These are phyloP conservation scores for Acromyrmex charruanus DNA, from an alignment of 1,140 invertebrate genomes.

Conservation along the genomic window DNA sequence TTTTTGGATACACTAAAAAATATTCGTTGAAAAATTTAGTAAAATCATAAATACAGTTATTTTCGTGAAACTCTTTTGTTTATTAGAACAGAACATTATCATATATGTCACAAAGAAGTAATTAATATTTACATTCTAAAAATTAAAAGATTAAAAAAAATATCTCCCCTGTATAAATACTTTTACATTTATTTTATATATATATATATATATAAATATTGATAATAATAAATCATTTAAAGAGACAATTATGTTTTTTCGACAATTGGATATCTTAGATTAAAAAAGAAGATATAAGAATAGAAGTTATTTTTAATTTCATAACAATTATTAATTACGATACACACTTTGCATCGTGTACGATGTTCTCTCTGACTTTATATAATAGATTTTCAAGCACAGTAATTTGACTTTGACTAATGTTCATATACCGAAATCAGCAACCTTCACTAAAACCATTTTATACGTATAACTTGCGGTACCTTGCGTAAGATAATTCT, in stretches of 20 bases:
- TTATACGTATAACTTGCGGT: constrained; percentile 44
- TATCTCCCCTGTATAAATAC: no score
- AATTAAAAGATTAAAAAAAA: no score
- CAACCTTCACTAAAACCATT: constrained; percentile 38
- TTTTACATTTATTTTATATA: no score
- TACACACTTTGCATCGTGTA: neutral
- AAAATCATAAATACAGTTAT: no score
- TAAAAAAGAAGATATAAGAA: neutral
- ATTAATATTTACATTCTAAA: no score
- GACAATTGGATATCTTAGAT: neutral
- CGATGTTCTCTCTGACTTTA: neutral
- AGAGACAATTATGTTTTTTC: neutral
- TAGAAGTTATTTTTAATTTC: neutral
- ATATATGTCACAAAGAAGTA: no score
- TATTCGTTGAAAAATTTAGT: no score
- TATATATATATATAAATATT: neutral
- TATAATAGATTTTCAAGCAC: neutral
- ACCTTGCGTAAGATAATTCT: constrained; percentile 68
- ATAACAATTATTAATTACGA: neutral
- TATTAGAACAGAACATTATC: no score
- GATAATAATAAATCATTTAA: neutral
- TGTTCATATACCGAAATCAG: constrained; percentile 13
- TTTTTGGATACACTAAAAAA: no score
- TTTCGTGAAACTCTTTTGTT: no score
- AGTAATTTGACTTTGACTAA: neutral